Base-by-base conservation (phyloP, 1,140 invertebrate species). In the Drosophila malerkotliana region DNA sequence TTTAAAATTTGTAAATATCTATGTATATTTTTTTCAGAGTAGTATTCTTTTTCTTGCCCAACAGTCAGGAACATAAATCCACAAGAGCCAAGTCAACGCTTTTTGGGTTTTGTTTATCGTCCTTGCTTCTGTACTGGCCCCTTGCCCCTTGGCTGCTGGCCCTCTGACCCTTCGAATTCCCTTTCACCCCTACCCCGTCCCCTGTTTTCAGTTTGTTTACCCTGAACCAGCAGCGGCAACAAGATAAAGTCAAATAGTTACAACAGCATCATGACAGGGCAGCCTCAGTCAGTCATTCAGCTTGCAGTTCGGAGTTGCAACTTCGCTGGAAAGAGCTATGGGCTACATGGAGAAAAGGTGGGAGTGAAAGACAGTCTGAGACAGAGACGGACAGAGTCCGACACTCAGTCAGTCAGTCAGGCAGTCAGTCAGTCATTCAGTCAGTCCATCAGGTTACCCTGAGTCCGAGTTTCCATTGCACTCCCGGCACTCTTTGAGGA, bases 231-330 rank as follows among this genome's bases (percentile, higher is more conserved):
- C 57, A 72, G 63, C 69, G 51, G 75, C 81, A 81, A 74, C 78
- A 75, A 78, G 74, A 85, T 87, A 82, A 85, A 85, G 82, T 85
- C 81, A 85, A 85, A 85, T 78, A 87, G 78, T 85, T 87, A 82
- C 81, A 81, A 76, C 73, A 68, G 59, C 79, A 85, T 87, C 81
- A 87, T 72, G 69, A 73, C 59, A 71, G 59, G 74, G 64, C 56
- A 69, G 78, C 72, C 67, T 69, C 66, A 67, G 79, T 69, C 66
- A 67, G 79, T 51, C 61, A 72, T 53, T 73, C 64, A 61, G 57
- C 49, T 47, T 21, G 44, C 41, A 44, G 41, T 18, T 21, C 9
- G 15, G 9, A 47, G 30, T 24, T 26, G 48, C 21, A 44, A 44
- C 41, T 15, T 30, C 10, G 14, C 28, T 32, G 41, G 26, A 47